These are phyloP conservation scores for Capromys pilorides DNA, from an alignment of 2,797 vertebrate species.

Conservation along the genomic window DNA sequence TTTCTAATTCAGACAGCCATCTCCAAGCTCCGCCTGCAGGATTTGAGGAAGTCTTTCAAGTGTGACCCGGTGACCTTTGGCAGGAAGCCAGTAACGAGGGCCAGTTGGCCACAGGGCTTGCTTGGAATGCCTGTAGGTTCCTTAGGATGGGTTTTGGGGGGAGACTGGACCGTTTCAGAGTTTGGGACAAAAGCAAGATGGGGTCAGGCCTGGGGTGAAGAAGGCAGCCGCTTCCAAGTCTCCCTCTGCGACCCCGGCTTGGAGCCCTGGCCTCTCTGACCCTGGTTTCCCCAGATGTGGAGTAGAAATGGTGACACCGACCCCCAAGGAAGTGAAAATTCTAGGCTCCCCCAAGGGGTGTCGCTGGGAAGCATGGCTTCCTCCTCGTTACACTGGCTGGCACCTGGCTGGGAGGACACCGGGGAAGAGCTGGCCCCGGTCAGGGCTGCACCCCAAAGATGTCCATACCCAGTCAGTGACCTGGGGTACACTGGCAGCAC, in stretches of 20 bases:
- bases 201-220: not conserved
- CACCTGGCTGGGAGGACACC: not conserved
- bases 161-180: not conserved
- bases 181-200: not conserved
- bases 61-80: constrained; percentile 74
- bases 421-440: not conserved
- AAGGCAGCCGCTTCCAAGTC: not conserved
- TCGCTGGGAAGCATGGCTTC: not conserved
- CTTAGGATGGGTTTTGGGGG: not conserved
- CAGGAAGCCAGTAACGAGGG: constrained; percentile 64
- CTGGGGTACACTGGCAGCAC: not conserved
- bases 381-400: not conserved
- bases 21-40: constrained; percentile 36
- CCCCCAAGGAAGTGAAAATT: not conserved
- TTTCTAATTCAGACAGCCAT: constrained; percentile 59
- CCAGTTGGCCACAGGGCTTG: not conserved
- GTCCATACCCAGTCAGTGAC: too few species aligned
- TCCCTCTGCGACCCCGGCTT: not conserved
- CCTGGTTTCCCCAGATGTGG: not conserved
- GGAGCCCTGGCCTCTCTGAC: not conserved
- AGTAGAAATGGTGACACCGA: not conserved
- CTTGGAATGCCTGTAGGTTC: not conserved
- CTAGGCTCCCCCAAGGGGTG: not conserved
- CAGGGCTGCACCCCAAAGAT: not conserved
- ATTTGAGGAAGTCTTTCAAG: constrained; percentile 77